These are phyloP conservation scores for Semicossyphus pulcher DNA, from an alignment of 2,113 vertebrate species.

Conservation along the genomic window DNA sequence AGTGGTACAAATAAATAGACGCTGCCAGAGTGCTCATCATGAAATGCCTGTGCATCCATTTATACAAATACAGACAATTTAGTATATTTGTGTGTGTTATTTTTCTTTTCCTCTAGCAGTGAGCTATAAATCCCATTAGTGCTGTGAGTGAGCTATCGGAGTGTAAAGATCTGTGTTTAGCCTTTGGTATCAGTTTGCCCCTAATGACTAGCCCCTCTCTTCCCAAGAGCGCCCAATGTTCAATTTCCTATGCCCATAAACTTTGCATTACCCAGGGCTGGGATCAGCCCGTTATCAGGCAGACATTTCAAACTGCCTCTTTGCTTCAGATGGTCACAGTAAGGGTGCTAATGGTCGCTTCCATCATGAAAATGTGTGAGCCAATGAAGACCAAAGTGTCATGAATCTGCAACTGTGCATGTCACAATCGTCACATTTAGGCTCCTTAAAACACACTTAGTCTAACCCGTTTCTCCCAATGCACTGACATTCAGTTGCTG, in stretches of 20 bases:
- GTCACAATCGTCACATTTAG: constrained; percentile 19
- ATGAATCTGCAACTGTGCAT: constrained; percentile 42
- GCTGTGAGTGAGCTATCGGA: constrained; percentile 52
- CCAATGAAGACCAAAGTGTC: constrained; percentile 30
- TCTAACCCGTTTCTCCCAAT: constrained; percentile 13
- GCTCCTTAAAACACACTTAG: not conserved
- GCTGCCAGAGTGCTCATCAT: not conserved
- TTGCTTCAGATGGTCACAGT: constrained; percentile 54
- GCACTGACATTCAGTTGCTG: not conserved
- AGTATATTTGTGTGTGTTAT: constrained; percentile 19
- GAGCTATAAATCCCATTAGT: constrained; percentile 58
- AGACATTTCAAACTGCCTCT: constrained; percentile 49
- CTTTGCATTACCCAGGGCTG: constrained; percentile 55
- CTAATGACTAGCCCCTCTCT: constrained; percentile 60
- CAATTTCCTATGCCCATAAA: constrained; percentile 64
- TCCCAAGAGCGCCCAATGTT: constrained; percentile 44
- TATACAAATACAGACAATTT: constrained; percentile 29
- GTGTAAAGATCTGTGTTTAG: constrained; percentile 65
- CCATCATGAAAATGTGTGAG: constrained; percentile 29
- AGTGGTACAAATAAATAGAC: constrained; percentile 11
- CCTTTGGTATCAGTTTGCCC: constrained; percentile 60
- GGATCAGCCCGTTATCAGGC: constrained; percentile 61
- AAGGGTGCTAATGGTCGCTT: constrained; percentile 49
- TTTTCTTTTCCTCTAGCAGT: constrained; percentile 23
- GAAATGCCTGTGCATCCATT: constrained; percentile 16